These are phyloP conservation scores for Chondrosia reniformis DNA, from an alignment of 37 sponge, comb jelly and placozoan genomes.

Conservation along the genomic window DNA sequence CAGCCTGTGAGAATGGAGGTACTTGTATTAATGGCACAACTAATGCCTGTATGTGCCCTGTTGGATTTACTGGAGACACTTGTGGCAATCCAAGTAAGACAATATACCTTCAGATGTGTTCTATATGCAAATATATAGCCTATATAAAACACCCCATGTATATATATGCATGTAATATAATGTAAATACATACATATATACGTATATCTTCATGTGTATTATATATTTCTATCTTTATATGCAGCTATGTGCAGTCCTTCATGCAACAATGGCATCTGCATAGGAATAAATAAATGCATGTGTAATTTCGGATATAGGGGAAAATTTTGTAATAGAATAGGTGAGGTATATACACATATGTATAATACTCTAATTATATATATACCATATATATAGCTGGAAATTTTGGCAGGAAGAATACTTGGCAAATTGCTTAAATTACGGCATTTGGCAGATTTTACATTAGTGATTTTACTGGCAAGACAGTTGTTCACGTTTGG, in stretches of 20 bases:
- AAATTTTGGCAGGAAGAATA: too few relatives aligned
- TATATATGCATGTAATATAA: too few relatives aligned
- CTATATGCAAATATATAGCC: too few relatives aligned
- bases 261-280: neutral
- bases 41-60: neutral
- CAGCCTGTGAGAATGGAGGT: constrained; percentile 11
- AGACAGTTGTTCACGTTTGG: too few relatives aligned
- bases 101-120: neutral
- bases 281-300: neutral
- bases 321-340: neutral
- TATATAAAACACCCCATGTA: too few relatives aligned
- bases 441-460: too few relatives aligned
- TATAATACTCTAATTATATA: too few relatives aligned
- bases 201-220: neutral
- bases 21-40: neutral
- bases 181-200: neutral
- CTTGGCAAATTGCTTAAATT: too few relatives aligned
- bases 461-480: too few relatives aligned
- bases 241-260: neutral
- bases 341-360: too few relatives aligned
- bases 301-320: constrained; percentile 9
- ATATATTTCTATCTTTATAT: neutral
- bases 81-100: neutral
- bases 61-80: neutral
- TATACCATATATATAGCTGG: too few relatives aligned